These are phyloP conservation scores for Drosophila sulfurigaster DNA, from an alignment of 1,140 invertebrate species.

Conservation along the genomic window DNA sequence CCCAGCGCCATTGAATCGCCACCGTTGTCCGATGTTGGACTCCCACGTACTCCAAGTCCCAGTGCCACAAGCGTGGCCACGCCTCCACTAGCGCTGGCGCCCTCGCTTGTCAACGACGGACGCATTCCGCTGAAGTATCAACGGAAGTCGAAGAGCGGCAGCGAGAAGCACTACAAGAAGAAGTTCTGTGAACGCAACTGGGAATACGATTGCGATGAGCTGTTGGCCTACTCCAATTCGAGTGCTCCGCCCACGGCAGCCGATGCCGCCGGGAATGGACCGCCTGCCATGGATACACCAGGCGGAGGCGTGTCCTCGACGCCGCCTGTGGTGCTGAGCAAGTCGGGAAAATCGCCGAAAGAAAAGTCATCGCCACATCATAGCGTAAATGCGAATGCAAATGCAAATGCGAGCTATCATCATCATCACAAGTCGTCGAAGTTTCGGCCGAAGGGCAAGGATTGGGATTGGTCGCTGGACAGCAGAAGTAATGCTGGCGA, in stretches of 20 bases:
- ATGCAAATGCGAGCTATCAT: conserved; percentile 51
- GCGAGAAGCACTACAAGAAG: conserved; percentile 90
- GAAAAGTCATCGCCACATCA: conserved; percentile 72
- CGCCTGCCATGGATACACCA: conserved; percentile 23
- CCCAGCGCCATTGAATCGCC: conserved; percentile 85
- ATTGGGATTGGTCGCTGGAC: conserved; percentile 89
- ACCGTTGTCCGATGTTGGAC: conserved; percentile 86
- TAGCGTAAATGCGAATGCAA: conserved; percentile 28
- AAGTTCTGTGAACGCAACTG: conserved; percentile 90
- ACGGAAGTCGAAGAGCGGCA: conserved; percentile 86
- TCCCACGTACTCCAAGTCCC: conserved; percentile 89
- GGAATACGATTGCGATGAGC: conserved; percentile 86
- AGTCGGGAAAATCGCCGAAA: conserved; percentile 73
- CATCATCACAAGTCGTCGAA: conserved; percentile 85
- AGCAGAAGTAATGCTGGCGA: conserved; percentile 76
- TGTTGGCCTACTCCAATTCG: conserved; percentile 76
- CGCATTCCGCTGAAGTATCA: conserved; percentile 87
- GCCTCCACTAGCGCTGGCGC: conserved; percentile 80
- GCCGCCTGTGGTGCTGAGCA: conserved; percentile 27
- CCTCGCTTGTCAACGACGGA: conserved; percentile 38
- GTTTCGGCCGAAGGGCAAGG: conserved; percentile 90
- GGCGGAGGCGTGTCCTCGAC: neutral
- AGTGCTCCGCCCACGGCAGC: conserved; percentile 67
- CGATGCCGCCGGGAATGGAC: conserved; percentile 70
- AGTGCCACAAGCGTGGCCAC: conserved; percentile 85